These are phyloP conservation scores for Acromyrmex heyeri DNA, from an alignment of 1,140 invertebrate species.

Conservation along the genomic window DNA sequence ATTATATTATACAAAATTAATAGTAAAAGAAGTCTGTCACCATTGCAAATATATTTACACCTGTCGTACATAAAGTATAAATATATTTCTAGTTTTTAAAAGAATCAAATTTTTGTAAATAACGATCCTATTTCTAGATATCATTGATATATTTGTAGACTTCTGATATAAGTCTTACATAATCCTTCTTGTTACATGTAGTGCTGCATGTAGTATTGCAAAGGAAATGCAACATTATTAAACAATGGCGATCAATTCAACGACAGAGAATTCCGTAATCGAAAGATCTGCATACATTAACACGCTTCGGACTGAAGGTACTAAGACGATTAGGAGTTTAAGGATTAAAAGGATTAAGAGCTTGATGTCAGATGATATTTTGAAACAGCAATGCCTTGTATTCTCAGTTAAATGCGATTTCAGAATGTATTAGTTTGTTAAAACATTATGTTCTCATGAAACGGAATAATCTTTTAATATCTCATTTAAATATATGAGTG, in stretches of 20 bases:
- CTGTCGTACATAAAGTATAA: neutral
- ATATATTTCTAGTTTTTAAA: neutral
- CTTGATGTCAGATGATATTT: constrained; percentile 69
- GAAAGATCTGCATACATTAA: constrained; percentile 66
- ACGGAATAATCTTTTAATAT: constrained; percentile 12
- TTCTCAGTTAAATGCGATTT: constrained; percentile 68
- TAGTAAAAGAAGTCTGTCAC: neutral
- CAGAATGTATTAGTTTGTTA: constrained; percentile 31
- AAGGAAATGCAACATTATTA: constrained; percentile 20
- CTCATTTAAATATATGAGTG: neutral
- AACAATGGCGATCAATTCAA: constrained; percentile 27
- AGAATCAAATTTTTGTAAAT: neutral
- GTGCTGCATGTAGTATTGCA: neutral
- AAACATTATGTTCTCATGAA: neutral
- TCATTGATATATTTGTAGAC: neutral
- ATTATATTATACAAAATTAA: neutral
- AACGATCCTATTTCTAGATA: neutral
- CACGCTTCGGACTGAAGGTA: constrained; percentile 42
- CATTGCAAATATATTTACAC: neutral
- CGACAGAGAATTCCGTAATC: constrained; percentile 37
- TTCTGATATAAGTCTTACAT: neutral
- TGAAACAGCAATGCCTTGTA: constrained; percentile 42
- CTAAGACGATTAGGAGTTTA: constrained; percentile 70
- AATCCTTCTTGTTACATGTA: neutral
- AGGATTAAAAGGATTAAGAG: constrained; percentile 71